phyloP scores from a whole-genome alignment of 2,888 invertebrate species.

The Temnothorax unifasciatus region DNA sequence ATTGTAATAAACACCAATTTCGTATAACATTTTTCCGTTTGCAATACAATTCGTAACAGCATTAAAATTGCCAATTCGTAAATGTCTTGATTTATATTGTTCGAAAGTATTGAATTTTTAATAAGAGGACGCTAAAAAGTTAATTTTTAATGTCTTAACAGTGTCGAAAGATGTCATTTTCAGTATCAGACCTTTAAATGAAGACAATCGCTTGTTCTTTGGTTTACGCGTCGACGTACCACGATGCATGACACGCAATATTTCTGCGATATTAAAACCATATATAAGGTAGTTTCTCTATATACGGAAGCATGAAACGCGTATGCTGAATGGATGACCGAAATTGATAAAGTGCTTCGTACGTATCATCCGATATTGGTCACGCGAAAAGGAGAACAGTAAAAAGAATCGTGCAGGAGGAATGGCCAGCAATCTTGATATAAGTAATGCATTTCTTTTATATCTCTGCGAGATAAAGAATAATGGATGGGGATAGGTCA shows the following conservation, averaged over 20 bases:
- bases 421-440: constrained; percentile 83
- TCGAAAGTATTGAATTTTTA: not conserved
- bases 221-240: not conserved
- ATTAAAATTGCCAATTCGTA: no score
- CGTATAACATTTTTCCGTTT: not conserved
- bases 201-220: not conserved
- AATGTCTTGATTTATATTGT: not conserved
- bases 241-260: not conserved
- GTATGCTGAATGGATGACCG: constrained; percentile 50
- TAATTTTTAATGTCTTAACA: not conserved
- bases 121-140: not conserved
- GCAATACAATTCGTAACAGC: no score
- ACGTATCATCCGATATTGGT: constrained; percentile 75
- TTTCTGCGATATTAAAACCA: constrained; percentile 51
- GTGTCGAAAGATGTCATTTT: not conserved
- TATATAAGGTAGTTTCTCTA: constrained; percentile 35
- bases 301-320: constrained; percentile 43
- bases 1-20: not conserved
- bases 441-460: constrained; percentile 85
- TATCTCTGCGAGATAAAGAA: constrained; percentile 85
- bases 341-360: constrained; percentile 73
- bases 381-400: constrained; percentile 66
- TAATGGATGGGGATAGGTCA: constrained; percentile 82
- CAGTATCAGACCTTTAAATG: not conserved
- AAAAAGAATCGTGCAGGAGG: constrained; percentile 73